These are phyloP conservation scores for Sinelater perroti DNA, from an alignment of 2,888 invertebrate genomes.

Conservation along the genomic window DNA sequence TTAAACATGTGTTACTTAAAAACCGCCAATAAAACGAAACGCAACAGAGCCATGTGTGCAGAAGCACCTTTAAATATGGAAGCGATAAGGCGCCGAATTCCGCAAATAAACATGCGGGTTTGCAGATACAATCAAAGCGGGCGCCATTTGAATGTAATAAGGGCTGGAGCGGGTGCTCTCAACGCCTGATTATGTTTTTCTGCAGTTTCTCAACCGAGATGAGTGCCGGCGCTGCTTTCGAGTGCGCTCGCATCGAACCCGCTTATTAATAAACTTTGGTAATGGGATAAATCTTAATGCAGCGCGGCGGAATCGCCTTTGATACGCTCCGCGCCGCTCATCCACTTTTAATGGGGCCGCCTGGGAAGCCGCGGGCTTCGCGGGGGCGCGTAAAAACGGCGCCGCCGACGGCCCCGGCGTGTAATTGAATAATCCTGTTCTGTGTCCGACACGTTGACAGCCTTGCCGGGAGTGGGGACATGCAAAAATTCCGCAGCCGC, in stretches of 20 bases:
- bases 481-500: slow-evolving; percentile 20
- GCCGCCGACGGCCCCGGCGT: slow-evolving; percentile 19
- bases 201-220: slow-evolving; percentile 13
- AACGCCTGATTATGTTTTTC: slow-evolving; percentile 29
- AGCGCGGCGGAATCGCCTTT: not conserved
- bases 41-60: not conserved
- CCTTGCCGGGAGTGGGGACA: slow-evolving; percentile 25
- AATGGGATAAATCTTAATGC: slow-evolving; percentile 18
- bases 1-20: no score
- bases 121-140: slow-evolving; percentile 22
- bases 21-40: no score
- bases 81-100: slow-evolving; percentile 17
- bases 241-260: slow-evolving; percentile 16
- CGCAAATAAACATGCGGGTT: slow-evolving; percentile 9
- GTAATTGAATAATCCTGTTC: slow-evolving; percentile 35
- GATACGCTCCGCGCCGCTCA: not conserved
- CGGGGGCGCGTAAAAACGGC: slow-evolving; percentile 19
- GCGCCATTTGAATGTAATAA: slow-evolving; percentile 25
- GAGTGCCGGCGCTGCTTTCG: slow-evolving; percentile 11
- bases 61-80: not conserved
- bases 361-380: no score
- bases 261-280: slow-evolving; percentile 24
- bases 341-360: slow-evolving; percentile 12
- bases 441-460: slow-evolving; percentile 31
- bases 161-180: slow-evolving; percentile 23